Evolutionary conservation across 2,797 vertebrate genomes (phyloP).

Genomic region (Hafferia zeledoni): DNA sequence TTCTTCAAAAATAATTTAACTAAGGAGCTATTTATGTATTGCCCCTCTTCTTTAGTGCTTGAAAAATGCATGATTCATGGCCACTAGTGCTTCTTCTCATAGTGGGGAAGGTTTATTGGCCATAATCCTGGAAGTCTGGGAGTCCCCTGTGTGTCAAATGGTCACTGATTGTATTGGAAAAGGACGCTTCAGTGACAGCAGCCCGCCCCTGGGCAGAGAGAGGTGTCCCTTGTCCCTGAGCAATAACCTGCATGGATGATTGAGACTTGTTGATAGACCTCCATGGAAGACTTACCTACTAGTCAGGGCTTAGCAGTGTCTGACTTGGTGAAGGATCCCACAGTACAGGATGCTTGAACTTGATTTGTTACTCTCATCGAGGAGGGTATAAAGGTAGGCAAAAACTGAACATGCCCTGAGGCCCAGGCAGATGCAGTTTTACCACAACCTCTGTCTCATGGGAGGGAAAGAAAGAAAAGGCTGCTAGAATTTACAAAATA

Average conservation of each 20-base stretch:
- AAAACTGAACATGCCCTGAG: not conserved
- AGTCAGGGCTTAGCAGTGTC: not conserved
- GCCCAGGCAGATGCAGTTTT: not conserved
- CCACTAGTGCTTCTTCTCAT: not conserved
- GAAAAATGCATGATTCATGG: not conserved
- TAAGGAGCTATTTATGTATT: not conserved
- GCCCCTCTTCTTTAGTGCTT: not conserved
- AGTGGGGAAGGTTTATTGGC: conserved; percentile 18
- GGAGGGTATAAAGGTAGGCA: conserved; percentile 11
- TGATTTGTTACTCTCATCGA: conserved; percentile 34
- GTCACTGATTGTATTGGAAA: conserved; percentile 20
- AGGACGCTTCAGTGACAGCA: conserved; percentile 13
- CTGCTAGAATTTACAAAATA: conserved; percentile 20
- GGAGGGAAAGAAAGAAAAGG: not conserved
- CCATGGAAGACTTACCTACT: not conserved
- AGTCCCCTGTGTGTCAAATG: not conserved
- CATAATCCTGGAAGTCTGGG: not conserved
- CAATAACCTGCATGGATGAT: conserved; percentile 32
- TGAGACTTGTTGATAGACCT: conserved; percentile 55
- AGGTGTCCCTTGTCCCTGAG: conserved; percentile 30
- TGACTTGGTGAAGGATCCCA: not conserved
- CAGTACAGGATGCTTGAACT: conserved; percentile 5
- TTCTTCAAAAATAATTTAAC: not conserved
- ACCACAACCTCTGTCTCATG: not conserved
- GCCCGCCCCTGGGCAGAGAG: not conserved